phyloP scores from a whole-genome alignment of 2,888 invertebrate genomes.

The Rhyacophila evoluta region DNA sequence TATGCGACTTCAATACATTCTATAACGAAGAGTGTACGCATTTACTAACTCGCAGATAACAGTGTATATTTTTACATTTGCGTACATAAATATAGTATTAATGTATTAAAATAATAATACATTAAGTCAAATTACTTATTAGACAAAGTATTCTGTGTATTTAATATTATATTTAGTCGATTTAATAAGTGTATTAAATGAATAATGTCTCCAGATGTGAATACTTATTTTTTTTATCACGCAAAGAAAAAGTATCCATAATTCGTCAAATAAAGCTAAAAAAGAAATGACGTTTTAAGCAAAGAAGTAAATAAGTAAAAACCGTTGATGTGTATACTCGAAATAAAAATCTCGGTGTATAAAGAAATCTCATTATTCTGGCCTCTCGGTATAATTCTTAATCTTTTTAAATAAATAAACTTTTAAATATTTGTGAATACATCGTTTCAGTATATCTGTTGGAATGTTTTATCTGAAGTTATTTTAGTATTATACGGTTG shows the following conservation, averaged over 20 bases:
- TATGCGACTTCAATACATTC: no score
- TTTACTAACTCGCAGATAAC: no score
- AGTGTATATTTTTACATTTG: no score
- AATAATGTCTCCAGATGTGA: background rate
- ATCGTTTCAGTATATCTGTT: background rate
- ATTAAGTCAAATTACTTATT: no score
- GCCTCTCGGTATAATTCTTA: background rate
- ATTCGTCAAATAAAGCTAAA: background rate
- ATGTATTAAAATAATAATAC: no score
- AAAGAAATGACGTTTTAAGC: background rate
- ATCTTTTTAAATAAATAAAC: slow-evolving; percentile 15
- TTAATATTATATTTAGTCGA: no score
- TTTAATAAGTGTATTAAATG: background rate
- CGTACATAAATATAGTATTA: no score
- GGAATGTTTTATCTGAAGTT: background rate
- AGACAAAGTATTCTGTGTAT: no score
- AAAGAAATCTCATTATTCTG: slow-evolving; percentile 10
- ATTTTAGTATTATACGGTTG: background rate
- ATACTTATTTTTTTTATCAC: background rate
- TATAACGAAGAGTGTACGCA: no score
- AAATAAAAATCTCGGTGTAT: background rate
- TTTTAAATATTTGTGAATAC: background rate
- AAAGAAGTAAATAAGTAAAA: background rate
- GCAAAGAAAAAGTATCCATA: background rate
- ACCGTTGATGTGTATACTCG: background rate